phyloP scores from a whole-genome alignment of 2,113 vertebrate genomes.

The Piaya cayana region DNA sequence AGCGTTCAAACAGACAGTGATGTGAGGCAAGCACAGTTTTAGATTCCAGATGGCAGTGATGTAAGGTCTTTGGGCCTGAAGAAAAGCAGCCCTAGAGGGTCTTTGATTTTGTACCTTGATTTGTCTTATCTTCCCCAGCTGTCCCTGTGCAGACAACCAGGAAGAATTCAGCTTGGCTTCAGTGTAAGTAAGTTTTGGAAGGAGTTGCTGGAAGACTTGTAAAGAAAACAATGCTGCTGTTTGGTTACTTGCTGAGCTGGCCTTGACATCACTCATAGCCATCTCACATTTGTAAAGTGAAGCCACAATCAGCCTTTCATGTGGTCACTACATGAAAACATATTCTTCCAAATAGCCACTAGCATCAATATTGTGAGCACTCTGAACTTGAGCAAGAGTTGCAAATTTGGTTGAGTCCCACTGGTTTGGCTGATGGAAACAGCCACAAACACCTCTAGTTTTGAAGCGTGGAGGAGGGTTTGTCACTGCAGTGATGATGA shows the following conservation, averaged over 20 bases:
- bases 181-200: constrained; percentile 35
- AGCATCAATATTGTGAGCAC: background rate
- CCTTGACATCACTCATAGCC: background rate
- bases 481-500: background rate
- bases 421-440: background rate
- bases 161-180: constrained; percentile 15
- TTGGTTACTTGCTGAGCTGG: constrained; percentile 20
- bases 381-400: background rate
- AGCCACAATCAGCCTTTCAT: background rate
- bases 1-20: background rate
- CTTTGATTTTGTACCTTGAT: background rate
- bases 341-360: background rate
- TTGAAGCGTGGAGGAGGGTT: fast-evolving
- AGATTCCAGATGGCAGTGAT: background rate
- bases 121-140: background rate
- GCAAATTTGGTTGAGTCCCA: background rate
- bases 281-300: background rate
- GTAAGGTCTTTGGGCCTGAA: background rate
- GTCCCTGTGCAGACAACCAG: background rate
- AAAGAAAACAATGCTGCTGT: background rate
- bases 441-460: background rate
- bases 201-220: constrained; percentile 26
- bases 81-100: background rate
- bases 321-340: constrained; percentile 5
- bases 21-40: background rate